Conservation (phyloP, 2,797 vertebrate genomes). For the Notamacropus eugenii region DNA sequence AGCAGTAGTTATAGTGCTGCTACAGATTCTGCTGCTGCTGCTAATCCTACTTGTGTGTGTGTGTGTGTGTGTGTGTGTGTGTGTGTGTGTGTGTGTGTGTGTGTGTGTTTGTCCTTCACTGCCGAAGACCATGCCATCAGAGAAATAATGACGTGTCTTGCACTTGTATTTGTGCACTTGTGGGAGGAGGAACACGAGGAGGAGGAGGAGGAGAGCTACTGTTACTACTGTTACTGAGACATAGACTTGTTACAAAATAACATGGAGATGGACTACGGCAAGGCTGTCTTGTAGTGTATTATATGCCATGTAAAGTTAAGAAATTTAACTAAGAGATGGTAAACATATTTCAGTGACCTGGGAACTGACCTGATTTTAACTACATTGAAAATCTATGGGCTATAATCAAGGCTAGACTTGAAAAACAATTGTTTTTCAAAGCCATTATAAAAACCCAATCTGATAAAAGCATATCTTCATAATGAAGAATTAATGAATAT, state of each 20-base stretch:
- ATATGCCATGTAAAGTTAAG: neutral
- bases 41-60: neutral
- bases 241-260: neutral
- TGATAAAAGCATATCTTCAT: neutral
- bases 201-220: no score
- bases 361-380: neutral
- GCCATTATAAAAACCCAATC: neutral
- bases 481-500: neutral
- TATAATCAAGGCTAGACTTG: neutral
- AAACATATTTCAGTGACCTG: neutral
- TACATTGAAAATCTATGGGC: neutral
- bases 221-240: neutral
- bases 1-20: neutral
- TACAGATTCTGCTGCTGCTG: neutral
- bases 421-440: neutral
- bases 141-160: no score
- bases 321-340: neutral
- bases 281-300: neutral
- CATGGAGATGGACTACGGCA: neutral
- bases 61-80: no score
- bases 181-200: no score
- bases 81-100: no score
- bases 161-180: no score
- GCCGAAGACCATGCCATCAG: no score
- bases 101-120: no score